These are phyloP conservation scores for Seriola aureovittata DNA, from an alignment of 2,113 vertebrate species.

Conservation along the genomic window DNA sequence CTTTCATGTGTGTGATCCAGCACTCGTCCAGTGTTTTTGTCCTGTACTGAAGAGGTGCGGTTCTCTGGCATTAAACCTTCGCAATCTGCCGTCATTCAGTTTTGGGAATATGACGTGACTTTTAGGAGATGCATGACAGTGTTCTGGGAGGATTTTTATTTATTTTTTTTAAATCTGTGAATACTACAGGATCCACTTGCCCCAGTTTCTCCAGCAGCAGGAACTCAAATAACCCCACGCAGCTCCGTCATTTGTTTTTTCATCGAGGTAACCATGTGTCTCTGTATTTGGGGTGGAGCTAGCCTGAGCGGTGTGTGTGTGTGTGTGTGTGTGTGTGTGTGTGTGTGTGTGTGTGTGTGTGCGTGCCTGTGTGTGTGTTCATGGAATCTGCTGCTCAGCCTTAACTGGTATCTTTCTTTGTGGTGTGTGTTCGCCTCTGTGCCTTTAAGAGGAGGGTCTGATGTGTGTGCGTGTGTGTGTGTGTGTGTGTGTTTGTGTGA, in stretches of 20 bases:
- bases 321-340: constrained; percentile 63
- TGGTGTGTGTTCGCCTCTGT: constrained; percentile 57
- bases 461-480: constrained; percentile 52
- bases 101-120: constrained; percentile 57
- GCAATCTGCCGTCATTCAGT: constrained; percentile 53
- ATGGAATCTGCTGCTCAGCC: constrained; percentile 14
- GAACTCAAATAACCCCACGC: constrained; percentile 61
- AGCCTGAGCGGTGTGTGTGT: constrained; percentile 22
- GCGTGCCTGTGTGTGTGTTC: constrained; percentile 61
- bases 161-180: constrained; percentile 33
- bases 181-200: constrained; percentile 32
- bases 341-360: constrained; percentile 29
- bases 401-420: constrained; percentile 37
- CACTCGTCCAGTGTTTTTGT: background rate
- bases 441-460: constrained; percentile 85
- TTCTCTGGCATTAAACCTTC: constrained; percentile 35
- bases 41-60: constrained; percentile 54
- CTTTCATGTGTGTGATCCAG: background rate
- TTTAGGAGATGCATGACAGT: constrained; percentile 4
- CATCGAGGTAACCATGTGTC: constrained; percentile 55
- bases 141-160: background rate
- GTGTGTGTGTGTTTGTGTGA: constrained; percentile 67
- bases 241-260: constrained; percentile 55
- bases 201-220: constrained; percentile 47
- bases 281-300: constrained; percentile 61